Evolutionary conservation across 2,888 invertebrate genomes (phyloP).

Genomic region (Pecten maximus): DNA sequence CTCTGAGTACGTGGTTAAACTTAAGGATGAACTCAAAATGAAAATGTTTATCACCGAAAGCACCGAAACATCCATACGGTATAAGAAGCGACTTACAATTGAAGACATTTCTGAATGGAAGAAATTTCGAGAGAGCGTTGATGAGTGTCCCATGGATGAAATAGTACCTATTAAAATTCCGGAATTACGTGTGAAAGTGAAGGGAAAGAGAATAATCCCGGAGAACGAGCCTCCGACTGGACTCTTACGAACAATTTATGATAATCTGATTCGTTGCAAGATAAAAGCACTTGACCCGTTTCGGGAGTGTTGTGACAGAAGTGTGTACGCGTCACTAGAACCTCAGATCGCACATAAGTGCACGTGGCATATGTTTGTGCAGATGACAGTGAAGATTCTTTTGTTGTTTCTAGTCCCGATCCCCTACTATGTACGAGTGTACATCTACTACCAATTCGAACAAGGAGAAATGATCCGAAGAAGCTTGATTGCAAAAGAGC

Average conservation of each 20-base stretch:
- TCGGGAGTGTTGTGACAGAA: constrained; percentile 76
- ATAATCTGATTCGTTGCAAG: constrained; percentile 77
- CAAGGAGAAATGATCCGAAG: constrained; percentile 72
- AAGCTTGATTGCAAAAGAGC: constrained; percentile 56
- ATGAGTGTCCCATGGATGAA: constrained; percentile 68
- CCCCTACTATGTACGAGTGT: constrained; percentile 77
- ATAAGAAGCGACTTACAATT: constrained; percentile 69
- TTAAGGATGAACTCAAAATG: constrained; percentile 71
- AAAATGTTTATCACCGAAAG: constrained; percentile 74
- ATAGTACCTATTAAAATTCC: constrained; percentile 70
- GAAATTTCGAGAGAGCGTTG: constrained; percentile 66
- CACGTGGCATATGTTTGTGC: constrained; percentile 73
- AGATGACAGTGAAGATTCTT: constrained; percentile 71
- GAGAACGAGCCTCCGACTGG: constrained; percentile 78
- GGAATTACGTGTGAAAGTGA: constrained; percentile 74
- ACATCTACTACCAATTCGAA: constrained; percentile 79
- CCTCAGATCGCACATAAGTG: constrained; percentile 66
- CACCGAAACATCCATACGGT: constrained; percentile 67
- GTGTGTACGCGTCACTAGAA: constrained; percentile 72
- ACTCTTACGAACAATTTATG: constrained; percentile 73
- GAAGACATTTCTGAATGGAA: constrained; percentile 73
- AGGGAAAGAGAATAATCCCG: constrained; percentile 76
- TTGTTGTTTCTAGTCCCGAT: constrained; percentile 75
- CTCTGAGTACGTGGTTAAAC: constrained; percentile 77
- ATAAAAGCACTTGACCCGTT: constrained; percentile 77